A percentile compares a stretch with the other conserved stretches of the same genome.
phyloP scores from a whole-genome alignment of 2,888 invertebrate genomes.

The Xanthostigma xanthostigma region DNA sequence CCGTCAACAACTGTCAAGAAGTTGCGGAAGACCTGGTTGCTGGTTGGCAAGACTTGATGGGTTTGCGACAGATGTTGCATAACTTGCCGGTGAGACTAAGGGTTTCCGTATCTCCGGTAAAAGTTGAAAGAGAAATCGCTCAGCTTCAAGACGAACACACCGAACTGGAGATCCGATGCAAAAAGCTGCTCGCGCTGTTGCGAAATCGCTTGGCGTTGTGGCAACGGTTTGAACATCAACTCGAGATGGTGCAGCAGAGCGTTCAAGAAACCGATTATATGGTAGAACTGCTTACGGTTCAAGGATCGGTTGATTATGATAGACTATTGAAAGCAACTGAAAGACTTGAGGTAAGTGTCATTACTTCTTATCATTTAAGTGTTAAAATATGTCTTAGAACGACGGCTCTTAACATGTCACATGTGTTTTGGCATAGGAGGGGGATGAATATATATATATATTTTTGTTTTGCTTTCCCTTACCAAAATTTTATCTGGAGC shows the following conservation, averaged over 20 bases:
- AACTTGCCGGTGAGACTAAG: constrained; percentile 60
- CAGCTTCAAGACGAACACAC: constrained; percentile 59
- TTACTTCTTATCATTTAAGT: neutral
- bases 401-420: no score
- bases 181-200: constrained; percentile 47
- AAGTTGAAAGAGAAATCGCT: constrained; percentile 62
- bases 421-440: no score
- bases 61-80: constrained; percentile 57
- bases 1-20: constrained; percentile 55
- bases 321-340: constrained; percentile 69
- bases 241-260: constrained; percentile 66
- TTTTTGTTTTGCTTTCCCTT: no score
- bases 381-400: no score
- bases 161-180: constrained; percentile 53
- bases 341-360: constrained; percentile 57
- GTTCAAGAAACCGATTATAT: constrained; percentile 77
- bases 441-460: no score
- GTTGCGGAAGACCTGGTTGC: constrained; percentile 51
- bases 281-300: constrained; percentile 71
- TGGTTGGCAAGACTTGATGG: constrained; percentile 67
- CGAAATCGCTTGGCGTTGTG: constrained; percentile 52
- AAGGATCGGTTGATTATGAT: constrained; percentile 73
- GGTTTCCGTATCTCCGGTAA: constrained; percentile 61
- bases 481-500: no score
- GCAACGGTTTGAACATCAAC: constrained; percentile 61